Evolutionary conservation across 2,888 invertebrate genomes (phyloP), one percentile per base, ranked within the genome.

Genomic region (Catocala nupta): DNA sequence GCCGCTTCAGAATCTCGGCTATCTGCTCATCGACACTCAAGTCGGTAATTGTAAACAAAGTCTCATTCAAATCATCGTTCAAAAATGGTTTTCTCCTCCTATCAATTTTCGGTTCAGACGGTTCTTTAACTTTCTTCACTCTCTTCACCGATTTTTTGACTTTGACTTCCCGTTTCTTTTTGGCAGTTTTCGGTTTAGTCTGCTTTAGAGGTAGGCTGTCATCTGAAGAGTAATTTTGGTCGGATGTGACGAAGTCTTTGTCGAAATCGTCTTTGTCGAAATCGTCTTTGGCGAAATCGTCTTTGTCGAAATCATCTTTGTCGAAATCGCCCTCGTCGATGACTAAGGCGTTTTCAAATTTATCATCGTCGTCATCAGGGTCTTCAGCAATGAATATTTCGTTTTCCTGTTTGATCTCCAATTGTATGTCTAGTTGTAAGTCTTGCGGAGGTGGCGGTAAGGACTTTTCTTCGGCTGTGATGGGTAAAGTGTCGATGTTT

Each of bases 1-100:
- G 87, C 0, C 93, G 76, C 55, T 92, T 92, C 44, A 85, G 68
- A 5, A 94, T 92, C 16, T 93, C 93, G 0, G 90, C 92, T 0
- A 92, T 71, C 63, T 94, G 93, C 16, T 93, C 92, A 0, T 91
- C 91, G 1, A 83, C 71, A 0, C 85, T 86, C 9, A 93, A 70
- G 65, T 91, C 87, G 0, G 86, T 89, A 0, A 92, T 89, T 0
- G 89, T 88, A 47, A 93, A 93, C 0, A 93, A 61, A 0, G 91
- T 90, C 61, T 92, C 92, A 16, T 89, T 92, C 1, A 92, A 57
- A 64, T 91, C 92, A 3, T 87, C 88, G 16, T 90, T 92, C 0
- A 92, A 53, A 51, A 93, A 90, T 0, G 92, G 93, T 48, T 90
- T 92, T 10, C 91, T 67, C 0, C 93, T 65, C 0, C 91, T 73